phyloP scores from a whole-genome alignment of 2,113 vertebrate genomes.

The Campylomormyrus numenius region DNA sequence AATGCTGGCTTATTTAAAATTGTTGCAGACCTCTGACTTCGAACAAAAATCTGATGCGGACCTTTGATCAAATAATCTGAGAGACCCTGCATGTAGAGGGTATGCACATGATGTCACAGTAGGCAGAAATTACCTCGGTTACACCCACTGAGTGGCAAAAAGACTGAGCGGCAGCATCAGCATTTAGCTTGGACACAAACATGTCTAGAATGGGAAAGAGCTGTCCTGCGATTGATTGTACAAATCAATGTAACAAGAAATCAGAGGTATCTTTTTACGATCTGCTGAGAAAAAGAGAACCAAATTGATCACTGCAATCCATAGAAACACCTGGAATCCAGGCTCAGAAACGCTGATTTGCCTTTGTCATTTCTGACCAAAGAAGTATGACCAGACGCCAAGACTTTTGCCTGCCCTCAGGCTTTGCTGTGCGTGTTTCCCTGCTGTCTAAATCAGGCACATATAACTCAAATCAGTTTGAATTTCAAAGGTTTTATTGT shows the following conservation, averaged over 20 bases:
- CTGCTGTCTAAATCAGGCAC: background rate
- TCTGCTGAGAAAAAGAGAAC: background rate
- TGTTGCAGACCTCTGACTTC: background rate
- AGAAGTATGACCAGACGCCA: background rate
- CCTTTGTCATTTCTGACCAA: background rate
- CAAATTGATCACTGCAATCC: background rate
- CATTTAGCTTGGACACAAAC: background rate
- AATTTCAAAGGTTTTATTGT: background rate
- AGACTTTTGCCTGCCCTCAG: background rate
- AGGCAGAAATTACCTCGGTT: background rate
- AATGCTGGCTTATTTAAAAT: background rate
- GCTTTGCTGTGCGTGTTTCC: background rate
- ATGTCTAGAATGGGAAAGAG: background rate
- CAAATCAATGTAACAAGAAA: background rate
- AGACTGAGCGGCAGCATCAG: background rate
- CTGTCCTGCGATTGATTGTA: background rate
- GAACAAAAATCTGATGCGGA: background rate
- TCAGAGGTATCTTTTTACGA: background rate
- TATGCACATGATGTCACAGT: background rate
- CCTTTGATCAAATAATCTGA: background rate
- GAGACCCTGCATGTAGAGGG: background rate
- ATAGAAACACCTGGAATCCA: background rate
- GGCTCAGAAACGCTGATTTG: background rate
- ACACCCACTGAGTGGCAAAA: background rate
- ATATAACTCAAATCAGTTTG: background rate